A percentile compares a stretch with the other conserved stretches of the same genome.
phyloP scores from a whole-genome alignment of 2,113 vertebrate genomes.

The Ciconia boyciana region DNA sequence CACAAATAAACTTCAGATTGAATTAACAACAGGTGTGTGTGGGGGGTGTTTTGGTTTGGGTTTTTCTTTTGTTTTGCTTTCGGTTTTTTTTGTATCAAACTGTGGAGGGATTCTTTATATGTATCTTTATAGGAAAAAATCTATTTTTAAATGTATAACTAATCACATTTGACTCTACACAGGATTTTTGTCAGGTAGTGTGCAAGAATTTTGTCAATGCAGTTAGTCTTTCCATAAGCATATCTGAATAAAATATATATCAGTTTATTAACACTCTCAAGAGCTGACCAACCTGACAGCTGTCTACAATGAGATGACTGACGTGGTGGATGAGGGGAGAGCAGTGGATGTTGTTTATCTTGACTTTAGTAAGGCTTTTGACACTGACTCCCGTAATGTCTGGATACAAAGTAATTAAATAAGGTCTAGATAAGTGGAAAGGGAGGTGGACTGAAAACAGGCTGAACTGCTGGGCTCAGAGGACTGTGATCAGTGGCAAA shows the following conservation, averaged over 20 bases:
- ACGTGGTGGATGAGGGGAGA: background rate
- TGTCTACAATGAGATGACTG: background rate
- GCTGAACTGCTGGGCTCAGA: background rate
- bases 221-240: background rate
- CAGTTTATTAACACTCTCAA: background rate
- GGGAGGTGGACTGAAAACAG: background rate
- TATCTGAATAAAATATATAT: background rate
- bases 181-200: background rate
- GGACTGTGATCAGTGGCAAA: background rate
- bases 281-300: background rate
- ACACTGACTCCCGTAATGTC: background rate
- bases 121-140: background rate
- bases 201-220: background rate
- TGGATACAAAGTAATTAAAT: background rate
- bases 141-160: background rate
- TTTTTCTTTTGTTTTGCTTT: background rate
- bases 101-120: background rate
- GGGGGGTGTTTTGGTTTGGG: rapidly evolving
- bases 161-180: background rate
- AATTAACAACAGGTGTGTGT: background rate
- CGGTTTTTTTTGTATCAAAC: background rate
- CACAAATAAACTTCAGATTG: background rate
- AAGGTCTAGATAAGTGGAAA: background rate
- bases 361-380: background rate
- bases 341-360: background rate